Evolutionary conservation across 92 coral and sea anemone species (phyloP), one percentile per base, ranked within the genome.

Genomic region (Epizoanthus illoricatus): DNA sequence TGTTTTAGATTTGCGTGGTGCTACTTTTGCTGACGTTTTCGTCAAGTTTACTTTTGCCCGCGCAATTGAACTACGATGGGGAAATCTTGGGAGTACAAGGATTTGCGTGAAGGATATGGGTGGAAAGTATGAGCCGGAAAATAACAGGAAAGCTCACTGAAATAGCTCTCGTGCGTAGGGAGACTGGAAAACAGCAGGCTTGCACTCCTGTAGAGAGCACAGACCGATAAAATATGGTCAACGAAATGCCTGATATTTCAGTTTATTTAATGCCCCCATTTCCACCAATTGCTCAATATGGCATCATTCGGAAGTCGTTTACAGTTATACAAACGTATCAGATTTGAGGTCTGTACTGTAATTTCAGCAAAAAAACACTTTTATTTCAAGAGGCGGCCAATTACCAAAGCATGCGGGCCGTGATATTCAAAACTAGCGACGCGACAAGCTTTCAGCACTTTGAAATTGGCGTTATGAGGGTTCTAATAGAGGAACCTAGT

Each of bases 41-140:
- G 69, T 78, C 82, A 75, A 18, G 43, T 11, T 63, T 3, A 47
- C 71, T 12, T 28, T 78, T 16, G 70, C 59, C 65, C 49, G 54
- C 66, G 12, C 55, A 52, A 78, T 10, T 5, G 43, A 28, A 59
- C 4, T 66, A 61, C 55, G 55, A 58, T 78, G 82, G 70, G 82
- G 82, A 78, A 78, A 63, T 62, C 81, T 76, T 20, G 36, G 41
- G 71, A 58, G 60, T 57, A 41, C 61, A 84, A 85, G 89, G 91
- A 88, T 72, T 73, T 85, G 86, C 91, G 91, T 88, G 85, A 83
- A 86, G 91, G 91, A 88, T 72, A 84, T 23, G 66, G 91, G 69
- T n/a, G 75, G 79, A 71, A 65, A 88, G 39, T 80, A 45, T 15
- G 57, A 7, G 33, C 81, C 83, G 89, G 89, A 88, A 88, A 88